These are phyloP conservation scores for Pollimyrus isidori DNA, from an alignment of 2,113 vertebrate species.

Conservation along the genomic window DNA sequence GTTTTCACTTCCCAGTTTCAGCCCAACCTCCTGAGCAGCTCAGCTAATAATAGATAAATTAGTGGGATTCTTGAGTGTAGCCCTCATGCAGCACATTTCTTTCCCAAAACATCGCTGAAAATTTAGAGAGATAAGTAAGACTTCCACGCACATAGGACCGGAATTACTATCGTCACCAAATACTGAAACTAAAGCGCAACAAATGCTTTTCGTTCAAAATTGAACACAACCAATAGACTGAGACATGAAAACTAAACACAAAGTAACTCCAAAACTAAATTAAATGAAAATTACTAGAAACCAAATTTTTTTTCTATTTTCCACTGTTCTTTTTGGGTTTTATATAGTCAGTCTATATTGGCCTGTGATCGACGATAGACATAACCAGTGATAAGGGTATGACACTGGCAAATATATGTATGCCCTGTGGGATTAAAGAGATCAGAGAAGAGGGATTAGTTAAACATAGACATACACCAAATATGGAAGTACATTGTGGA, in stretches of 20 bases:
- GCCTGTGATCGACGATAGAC: neutral
- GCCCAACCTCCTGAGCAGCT: constrained; percentile 8
- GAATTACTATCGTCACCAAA: neutral
- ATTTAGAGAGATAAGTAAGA: neutral
- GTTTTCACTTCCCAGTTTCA: neutral
- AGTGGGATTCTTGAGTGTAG: constrained; percentile 33
- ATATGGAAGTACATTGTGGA: neutral
- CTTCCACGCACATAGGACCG: neutral
- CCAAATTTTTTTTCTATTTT: neutral
- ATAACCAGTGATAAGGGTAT: neutral
- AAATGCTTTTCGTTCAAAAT: neutral
- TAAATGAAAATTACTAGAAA: neutral
- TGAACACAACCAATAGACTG: neutral
- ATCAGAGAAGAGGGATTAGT: neutral
- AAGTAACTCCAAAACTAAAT: neutral
- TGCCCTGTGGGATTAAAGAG: neutral
- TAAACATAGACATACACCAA: neutral
- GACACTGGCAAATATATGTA: neutral
- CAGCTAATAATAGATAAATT: constrained; percentile 44
- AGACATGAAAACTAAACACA: neutral
- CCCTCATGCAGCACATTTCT: constrained; percentile 20
- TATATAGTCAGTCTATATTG: neutral
- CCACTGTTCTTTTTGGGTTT: neutral
- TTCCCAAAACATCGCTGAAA: constrained; percentile 13
- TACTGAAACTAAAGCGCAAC: neutral